Evolutionary conservation across 2,797 vertebrate species (phyloP).

Genomic region (Novumbra hubbsi): DNA sequence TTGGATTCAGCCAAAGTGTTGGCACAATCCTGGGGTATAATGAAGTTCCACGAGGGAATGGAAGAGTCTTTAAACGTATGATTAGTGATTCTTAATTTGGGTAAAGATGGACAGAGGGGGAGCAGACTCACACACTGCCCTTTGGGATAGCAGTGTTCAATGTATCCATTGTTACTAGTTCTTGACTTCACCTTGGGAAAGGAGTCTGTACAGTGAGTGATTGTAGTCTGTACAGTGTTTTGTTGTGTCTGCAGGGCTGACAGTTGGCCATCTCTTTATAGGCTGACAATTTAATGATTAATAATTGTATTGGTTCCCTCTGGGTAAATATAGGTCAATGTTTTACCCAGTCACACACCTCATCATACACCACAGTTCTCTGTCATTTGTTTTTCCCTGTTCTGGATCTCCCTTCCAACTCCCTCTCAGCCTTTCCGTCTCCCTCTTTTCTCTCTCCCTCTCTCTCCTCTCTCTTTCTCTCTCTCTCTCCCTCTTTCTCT

Average conservation of each 20-base stretch:
- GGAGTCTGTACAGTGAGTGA: no score
- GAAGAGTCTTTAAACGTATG: background rate
- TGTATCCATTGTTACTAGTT: background rate
- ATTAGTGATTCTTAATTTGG: background rate
- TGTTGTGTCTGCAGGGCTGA: background rate
- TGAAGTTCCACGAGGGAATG: background rate
- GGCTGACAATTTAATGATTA: background rate
- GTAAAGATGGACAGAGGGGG: background rate
- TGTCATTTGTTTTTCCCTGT: background rate
- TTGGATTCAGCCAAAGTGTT: background rate
- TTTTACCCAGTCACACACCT: background rate
- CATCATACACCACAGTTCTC: background rate
- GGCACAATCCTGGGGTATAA: background rate
- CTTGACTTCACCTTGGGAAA: background rate
- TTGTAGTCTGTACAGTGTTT: background rate
- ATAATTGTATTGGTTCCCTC: slow-evolving; percentile 1
- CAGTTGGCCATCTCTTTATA: background rate
- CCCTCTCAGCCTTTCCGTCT: slow-evolving; percentile 1
- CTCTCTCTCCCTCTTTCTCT: slow-evolving; percentile 18
- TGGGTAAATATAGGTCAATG: background rate
- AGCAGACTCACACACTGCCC: background rate
- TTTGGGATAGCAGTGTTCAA: background rate
- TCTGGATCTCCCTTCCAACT: background rate
- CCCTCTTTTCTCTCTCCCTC: background rate
- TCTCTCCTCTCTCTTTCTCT: slow-evolving; percentile 4